Evolutionary conservation across 1,140 invertebrate species (phyloP).

Genomic region (Eupeodes corollae): DNA sequence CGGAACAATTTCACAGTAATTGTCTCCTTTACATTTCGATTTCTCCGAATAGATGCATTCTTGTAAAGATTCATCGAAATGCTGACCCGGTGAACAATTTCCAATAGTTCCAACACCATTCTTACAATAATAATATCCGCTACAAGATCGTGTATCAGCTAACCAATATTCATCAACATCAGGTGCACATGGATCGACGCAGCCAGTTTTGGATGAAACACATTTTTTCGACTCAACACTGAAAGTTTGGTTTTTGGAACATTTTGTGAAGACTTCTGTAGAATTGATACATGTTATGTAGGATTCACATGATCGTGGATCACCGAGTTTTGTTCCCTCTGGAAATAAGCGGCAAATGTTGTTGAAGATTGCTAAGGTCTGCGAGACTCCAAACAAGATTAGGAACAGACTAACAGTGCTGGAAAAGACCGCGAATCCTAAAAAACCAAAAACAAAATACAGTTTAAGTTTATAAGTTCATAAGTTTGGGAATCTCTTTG

Average conservation of each 20-base stretch:
- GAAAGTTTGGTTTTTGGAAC: slow-evolving; percentile 8
- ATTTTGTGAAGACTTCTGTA: slow-evolving; percentile 7
- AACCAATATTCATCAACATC: slow-evolving; percentile 15
- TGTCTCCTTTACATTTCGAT: slow-evolving; percentile 17
- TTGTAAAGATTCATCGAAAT: slow-evolving; percentile 19
- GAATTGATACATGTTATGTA: slow-evolving; percentile 18
- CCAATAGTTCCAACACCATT: slow-evolving; percentile 12
- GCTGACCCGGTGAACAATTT: slow-evolving; percentile 17
- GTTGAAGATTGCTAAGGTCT: not conserved
- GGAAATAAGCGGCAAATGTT: slow-evolving; percentile 22
- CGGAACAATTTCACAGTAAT: slow-evolving; percentile 25
- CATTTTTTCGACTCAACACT: slow-evolving; percentile 10
- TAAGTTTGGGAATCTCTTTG: too few species aligned
- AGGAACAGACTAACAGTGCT: too few species aligned
- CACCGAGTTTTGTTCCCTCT: slow-evolving; percentile 16
- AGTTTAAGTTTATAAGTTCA: too few species aligned
- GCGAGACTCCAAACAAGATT: too few species aligned
- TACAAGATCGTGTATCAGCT: not conserved
- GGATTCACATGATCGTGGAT: slow-evolving; percentile 20
- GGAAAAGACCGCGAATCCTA: too few species aligned
- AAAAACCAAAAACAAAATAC: too few species aligned
- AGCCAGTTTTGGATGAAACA: slow-evolving; percentile 2
- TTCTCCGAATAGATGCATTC: slow-evolving; percentile 22
- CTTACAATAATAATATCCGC: not conserved
- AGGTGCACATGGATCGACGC: slow-evolving; percentile 13